Evolutionary conservation across 92 coral and sea anemone genomes (phyloP).

Genomic region (Epizoanthus fatuus): DNA sequence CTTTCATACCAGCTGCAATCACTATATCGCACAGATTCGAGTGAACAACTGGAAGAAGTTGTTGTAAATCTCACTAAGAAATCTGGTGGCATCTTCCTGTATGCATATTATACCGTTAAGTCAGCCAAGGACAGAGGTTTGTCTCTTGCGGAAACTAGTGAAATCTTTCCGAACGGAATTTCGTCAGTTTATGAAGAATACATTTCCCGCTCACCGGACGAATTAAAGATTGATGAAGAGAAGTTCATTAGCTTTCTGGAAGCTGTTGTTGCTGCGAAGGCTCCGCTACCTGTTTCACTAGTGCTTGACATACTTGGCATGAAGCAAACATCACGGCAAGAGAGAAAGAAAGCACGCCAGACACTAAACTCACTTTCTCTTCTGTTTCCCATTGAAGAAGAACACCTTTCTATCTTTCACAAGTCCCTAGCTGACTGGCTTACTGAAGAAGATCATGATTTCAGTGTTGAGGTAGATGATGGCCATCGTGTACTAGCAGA

Average conservation of each 20-base stretch:
- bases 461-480: background rate
- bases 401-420: background rate
- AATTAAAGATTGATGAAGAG: background rate
- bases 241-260: background rate
- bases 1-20: background rate
- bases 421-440: background rate
- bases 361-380: background rate
- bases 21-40: background rate
- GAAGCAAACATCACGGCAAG: background rate
- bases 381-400: background rate
- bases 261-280: background rate
- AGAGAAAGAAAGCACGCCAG: background rate
- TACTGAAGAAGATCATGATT: background rate
- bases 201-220: background rate
- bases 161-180: background rate
- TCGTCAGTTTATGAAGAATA: background rate
- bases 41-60: background rate
- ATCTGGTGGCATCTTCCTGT: background rate
- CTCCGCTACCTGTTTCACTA: background rate
- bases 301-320: background rate
- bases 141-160: background rate
- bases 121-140: background rate
- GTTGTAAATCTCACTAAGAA: background rate
- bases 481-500: constrained; percentile 8
- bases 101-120: background rate